These are phyloP conservation scores for Margaritifera margaritifera DNA, from an alignment of 2,888 invertebrate species.

Conservation along the genomic window DNA sequence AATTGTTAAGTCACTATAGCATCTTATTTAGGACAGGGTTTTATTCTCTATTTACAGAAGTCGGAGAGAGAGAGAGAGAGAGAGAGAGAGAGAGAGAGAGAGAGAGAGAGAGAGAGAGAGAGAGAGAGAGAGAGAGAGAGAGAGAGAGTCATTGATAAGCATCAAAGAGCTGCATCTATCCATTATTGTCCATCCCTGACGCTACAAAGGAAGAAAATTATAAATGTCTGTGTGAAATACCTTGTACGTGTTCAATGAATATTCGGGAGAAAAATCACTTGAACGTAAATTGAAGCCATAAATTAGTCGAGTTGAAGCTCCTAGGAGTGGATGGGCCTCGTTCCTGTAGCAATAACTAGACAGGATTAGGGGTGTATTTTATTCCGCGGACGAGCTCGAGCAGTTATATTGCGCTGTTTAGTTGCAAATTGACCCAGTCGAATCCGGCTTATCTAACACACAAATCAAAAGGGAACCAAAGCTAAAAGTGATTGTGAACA, in stretches of 20 bases:
- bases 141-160: too few species aligned
- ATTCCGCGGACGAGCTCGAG: slow-evolving; percentile 14
- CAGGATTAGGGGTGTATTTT: slow-evolving; percentile 13
- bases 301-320: too few species aligned
- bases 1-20: too few species aligned
- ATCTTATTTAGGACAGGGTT: too few species aligned
- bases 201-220: not conserved
- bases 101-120: slow-evolving; percentile 20
- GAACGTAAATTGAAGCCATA: too few species aligned
- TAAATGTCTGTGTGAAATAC: too few species aligned
- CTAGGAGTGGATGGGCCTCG: too few species aligned
- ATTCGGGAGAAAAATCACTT: too few species aligned
- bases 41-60: too few species aligned
- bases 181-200: not conserved
- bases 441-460: slow-evolving; percentile 14
- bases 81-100: slow-evolving; percentile 15
- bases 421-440: slow-evolving; percentile 25
- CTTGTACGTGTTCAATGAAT: too few species aligned
- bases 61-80: slow-evolving; percentile 4
- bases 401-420: slow-evolving; percentile 27
- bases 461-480: slow-evolving; percentile 2
- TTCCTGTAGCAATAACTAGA: too few species aligned
- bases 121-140: too few species aligned
- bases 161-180: slow-evolving; percentile 6
- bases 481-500: slow-evolving; percentile 14